Evolutionary conservation across 2,113 vertebrate species (phyloP), one percentile per base, ranked within the genome.

Genomic region (Myrmecobius fasciatus): DNA sequence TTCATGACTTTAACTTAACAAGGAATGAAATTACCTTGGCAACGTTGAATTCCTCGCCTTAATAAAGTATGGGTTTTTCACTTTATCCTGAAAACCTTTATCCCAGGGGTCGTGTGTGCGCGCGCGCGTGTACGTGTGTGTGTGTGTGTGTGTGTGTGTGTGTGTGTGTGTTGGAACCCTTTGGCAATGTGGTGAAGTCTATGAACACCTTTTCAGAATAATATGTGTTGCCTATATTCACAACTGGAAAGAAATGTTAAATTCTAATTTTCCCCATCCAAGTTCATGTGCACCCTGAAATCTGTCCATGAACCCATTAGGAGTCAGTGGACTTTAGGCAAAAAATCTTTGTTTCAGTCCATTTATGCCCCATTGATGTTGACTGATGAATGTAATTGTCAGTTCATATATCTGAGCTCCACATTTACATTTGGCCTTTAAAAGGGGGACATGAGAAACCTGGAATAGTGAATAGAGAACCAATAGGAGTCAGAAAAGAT

Each of bases 1-100:
- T 83, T 83, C 67, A 83, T 83, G 67, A 83, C 67, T 83, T 43
- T 83, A 83, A 83, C 67, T 83, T 83, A 83, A 83, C 67, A 83
- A 83, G 67, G 67, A 83, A 83, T 24, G 67, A 83, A 83, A 83
- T 83, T 83, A 83, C 67, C 67, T 83, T 83, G 67, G 67, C 67
- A 83, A 83, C 67, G 67, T 83, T 83, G 20, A 83, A 83, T 83
- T 83, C 67, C n/a, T 83, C 43, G 67, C n/a, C n/a, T 83, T 83
- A 83, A 83, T 83, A 43, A 83, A 83, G n/a, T 83, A 43, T 83
- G 67, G 43, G 67, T 83, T 83, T 83, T 83, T 43, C 67, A 83
- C 67, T n/a, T 83, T 83, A 22, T 83, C n/a, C 67, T 83, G n/a
- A n/a, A 20, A 43, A 83, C 67, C 43, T 83, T 83, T 83, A 43